Evolutionary conservation across 1,140 invertebrate species (phyloP), one percentile per base, ranked within the genome.

Genomic region (Calephelis virginiensis): DNA sequence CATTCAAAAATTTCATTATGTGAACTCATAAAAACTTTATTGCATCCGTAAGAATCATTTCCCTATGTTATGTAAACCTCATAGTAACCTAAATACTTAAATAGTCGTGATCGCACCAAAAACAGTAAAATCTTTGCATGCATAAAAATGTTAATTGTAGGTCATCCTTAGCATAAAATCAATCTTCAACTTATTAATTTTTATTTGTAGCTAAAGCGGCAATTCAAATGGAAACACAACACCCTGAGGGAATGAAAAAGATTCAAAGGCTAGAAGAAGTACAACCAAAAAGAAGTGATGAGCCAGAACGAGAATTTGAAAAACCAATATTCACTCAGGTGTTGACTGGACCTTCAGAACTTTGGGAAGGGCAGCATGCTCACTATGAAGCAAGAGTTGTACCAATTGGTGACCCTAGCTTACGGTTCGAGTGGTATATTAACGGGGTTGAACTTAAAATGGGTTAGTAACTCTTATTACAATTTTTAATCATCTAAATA

Each of bases 381-480:
- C 98, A 97, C 91, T 99, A 99, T 86, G 98, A 99, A 91, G 98
- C 97, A 70, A 94, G 97, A 56, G 97, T 99, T n/a, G 95, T 98
- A 37, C 98, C 98, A 47, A 96, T 98, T 68, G 98, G 98, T 8
- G 98, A 99, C 92, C 93, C 97, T 10, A 96, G 94, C 75, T 91
- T 99, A 53, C 93, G 95, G 78, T 98, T 98, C 74, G 97, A 98
- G 89, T 99, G 98, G 98, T 98, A 96, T 78, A 95, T 98, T 59
- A 99, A 99, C 83, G 98, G 97, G 72, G 94, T 97, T 13, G 96
- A 97, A 93, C 92, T 98, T 64, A 96, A 98, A 93, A 95, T 97
- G 94, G 96, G 96, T 94, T 92, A 86, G 92, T 78, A 10, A 13
- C 8, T 13, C 7, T 50, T 14, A 8, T 1, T 6, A 48, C 7